Conservation (phyloP, 2,888 invertebrate species). For the Drosophila hamatofila region DNA sequence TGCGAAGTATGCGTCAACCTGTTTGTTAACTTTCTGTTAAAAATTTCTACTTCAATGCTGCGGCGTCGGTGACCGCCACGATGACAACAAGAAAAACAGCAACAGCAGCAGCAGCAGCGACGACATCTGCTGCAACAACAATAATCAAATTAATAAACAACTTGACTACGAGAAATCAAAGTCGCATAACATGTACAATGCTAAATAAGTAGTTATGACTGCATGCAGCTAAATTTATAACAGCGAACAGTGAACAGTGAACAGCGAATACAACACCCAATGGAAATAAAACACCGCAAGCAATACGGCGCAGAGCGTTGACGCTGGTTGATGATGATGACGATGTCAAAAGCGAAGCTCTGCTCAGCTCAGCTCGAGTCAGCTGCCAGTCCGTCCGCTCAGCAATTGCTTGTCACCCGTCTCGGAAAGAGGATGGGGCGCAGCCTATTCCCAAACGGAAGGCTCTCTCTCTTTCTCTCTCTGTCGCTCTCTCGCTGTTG, state of each 20-base stretch:
- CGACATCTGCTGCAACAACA: conserved; percentile 39
- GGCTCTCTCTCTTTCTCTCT: conserved; percentile 2
- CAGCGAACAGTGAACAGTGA: conserved; percentile 14
- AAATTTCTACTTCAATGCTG: conserved; percentile 67
- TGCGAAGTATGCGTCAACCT: conserved; percentile 81
- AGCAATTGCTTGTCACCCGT: conserved; percentile 20
- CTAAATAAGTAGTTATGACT: conserved; percentile 75
- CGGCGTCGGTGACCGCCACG: conserved; percentile 46
- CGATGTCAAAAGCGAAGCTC: conserved; percentile 44
- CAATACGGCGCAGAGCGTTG: conserved; percentile 36
- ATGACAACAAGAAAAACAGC: conserved; percentile 13
- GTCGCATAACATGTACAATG: conserved; percentile 63
- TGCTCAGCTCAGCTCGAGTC: conserved; percentile 12
- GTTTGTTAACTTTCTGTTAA: conserved; percentile 77
- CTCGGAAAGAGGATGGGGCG: conserved; percentile 4
- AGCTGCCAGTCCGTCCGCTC: conserved; percentile 12
- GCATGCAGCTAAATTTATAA: conserved; percentile 65
- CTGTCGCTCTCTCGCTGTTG: background rate
- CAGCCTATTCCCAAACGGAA: conserved; percentile 12
- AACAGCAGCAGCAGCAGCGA: conserved; percentile 5
- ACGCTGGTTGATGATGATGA: conserved; percentile 31
- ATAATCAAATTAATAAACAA: conserved; percentile 57
- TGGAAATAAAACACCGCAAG: conserved; percentile 62
- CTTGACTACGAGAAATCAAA: conserved; percentile 53
- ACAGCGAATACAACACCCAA: conserved; percentile 47